These are phyloP conservation scores for Cephus pygmeus DNA, from an alignment of 2,888 invertebrate species.

Conservation along the genomic window DNA sequence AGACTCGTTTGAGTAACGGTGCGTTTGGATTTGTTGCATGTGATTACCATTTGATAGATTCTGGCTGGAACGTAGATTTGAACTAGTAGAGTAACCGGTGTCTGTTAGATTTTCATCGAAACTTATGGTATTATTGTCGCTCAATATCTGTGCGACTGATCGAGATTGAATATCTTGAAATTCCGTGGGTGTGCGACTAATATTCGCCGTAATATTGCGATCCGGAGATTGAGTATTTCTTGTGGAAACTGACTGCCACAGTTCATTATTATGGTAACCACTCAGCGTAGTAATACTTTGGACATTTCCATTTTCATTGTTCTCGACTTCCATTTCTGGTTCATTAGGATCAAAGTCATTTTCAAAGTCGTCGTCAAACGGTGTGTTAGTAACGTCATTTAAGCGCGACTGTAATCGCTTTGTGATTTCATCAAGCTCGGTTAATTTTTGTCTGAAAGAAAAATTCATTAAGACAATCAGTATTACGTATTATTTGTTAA, in stretches of 20 bases:
- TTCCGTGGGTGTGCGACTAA: slow-evolving; percentile 14
- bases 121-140: slow-evolving; percentile 25
- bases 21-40: background rate
- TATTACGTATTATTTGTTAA: slow-evolving; percentile 57
- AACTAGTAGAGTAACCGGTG: slow-evolving; percentile 38
- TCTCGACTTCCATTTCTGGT: slow-evolving; percentile 40
- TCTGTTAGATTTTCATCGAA: slow-evolving; percentile 33
- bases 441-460: slow-evolving; percentile 71
- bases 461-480: background rate
- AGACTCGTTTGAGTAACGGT: slow-evolving; percentile 17
- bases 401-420: slow-evolving; percentile 71
- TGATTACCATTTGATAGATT: slow-evolving; percentile 29
- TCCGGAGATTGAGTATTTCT: slow-evolving; percentile 14
- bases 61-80: slow-evolving; percentile 27
- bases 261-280: slow-evolving; percentile 11
- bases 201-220: slow-evolving; percentile 13
- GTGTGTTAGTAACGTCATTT: slow-evolving; percentile 70
- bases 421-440: slow-evolving; percentile 74
- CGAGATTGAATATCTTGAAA: background rate
- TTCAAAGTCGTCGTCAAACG: slow-evolving; percentile 71
- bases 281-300: slow-evolving; percentile 1
- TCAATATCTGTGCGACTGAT: slow-evolving; percentile 9
- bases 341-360: slow-evolving; percentile 66
- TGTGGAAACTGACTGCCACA: slow-evolving; percentile 22
- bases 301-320: slow-evolving; percentile 35